Percentiles rank a stretch among this genome's conserved stretches.
phyloP scores from a whole-genome alignment of 2,888 invertebrate genomes.

The Tenthredo amoena region DNA sequence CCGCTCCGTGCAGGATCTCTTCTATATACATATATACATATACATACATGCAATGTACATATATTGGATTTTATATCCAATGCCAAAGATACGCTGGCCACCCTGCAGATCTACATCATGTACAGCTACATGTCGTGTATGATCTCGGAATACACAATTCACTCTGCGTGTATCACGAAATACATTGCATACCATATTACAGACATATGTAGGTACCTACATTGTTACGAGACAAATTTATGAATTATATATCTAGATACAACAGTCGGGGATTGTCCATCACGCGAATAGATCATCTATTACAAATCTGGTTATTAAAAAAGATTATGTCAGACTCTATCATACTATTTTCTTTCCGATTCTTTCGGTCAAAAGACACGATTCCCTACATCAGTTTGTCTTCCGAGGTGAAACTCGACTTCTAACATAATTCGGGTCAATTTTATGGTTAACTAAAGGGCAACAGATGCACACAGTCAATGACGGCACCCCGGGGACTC shows the following conservation, averaged over 20 bases:
- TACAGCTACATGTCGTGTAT: slow-evolving; percentile 2
- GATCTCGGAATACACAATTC: slow-evolving; percentile 8
- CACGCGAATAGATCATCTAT: not conserved
- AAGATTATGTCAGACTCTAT: not conserved
- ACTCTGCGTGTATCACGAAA: not conserved
- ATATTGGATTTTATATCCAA: not conserved
- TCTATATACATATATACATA: not conserved
- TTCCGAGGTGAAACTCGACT: not conserved
- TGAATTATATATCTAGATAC: not conserved
- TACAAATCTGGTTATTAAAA: not conserved
- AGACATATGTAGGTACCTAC: not conserved
- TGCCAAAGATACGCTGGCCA: slow-evolving; percentile 4
- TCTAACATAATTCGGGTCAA: not conserved
- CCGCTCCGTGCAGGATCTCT: not conserved
- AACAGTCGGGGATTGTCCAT: not conserved
- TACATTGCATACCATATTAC: not conserved
- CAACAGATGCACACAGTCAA: slow-evolving; percentile 53
- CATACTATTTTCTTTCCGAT: not conserved
- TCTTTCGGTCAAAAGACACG: not conserved
- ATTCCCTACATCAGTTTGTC: not conserved
- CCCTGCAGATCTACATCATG: not conserved
- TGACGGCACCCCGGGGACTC: slow-evolving; percentile 57
- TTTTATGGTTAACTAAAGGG: not conserved
- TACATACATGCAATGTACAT: not conserved
- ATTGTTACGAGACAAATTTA: not conserved